A percentile compares a stretch with the other conserved stretches of the same genome.
These are phyloP conservation scores for Cherax destructor DNA, from an alignment of 1,140 invertebrate genomes.

Conservation along the genomic window DNA sequence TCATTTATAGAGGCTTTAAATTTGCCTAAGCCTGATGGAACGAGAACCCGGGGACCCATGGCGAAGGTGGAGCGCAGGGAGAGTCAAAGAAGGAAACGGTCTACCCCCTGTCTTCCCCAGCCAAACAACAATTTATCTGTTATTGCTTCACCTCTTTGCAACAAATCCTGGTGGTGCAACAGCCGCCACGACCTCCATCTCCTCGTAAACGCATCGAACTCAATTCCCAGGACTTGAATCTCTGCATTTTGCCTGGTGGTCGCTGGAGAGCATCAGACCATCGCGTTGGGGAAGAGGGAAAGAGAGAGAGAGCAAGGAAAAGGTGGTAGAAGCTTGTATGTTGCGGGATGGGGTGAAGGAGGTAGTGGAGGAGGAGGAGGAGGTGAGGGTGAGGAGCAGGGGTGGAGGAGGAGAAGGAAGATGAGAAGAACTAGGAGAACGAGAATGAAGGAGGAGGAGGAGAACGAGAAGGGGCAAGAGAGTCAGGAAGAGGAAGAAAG, in stretches of 20 bases:
- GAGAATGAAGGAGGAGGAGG: not conserved
- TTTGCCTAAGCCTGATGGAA: conserved; percentile 69
- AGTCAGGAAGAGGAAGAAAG: not conserved
- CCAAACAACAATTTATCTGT: conserved; percentile 64
- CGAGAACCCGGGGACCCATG: conserved; percentile 50
- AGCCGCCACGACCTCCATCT: conserved; percentile 61
- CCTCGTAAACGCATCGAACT: conserved; percentile 59
- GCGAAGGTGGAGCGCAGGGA: conserved; percentile 43
- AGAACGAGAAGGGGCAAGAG: not conserved
- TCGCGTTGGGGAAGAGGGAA: not conserved
- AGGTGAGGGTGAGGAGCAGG: not conserved
- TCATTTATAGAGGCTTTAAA: conserved; percentile 66
- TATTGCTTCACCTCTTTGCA: conserved; percentile 61
- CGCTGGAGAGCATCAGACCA: conserved; percentile 31
- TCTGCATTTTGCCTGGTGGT: conserved; percentile 56
- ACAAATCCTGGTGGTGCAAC: conserved; percentile 63
- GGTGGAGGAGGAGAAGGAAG: not conserved
- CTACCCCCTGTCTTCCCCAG: conserved; percentile 45
- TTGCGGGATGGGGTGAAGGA: not conserved
- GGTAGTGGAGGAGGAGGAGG: not conserved
- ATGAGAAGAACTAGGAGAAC: not conserved
- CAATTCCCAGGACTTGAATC: conserved; percentile 59
- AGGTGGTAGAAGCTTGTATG: no score
- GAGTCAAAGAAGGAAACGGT: conserved; percentile 41
- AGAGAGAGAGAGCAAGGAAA: not conserved